phyloP scores from a whole-genome alignment of 2,797 vertebrate genomes.

The Triplophysa yarkandensis region DNA sequence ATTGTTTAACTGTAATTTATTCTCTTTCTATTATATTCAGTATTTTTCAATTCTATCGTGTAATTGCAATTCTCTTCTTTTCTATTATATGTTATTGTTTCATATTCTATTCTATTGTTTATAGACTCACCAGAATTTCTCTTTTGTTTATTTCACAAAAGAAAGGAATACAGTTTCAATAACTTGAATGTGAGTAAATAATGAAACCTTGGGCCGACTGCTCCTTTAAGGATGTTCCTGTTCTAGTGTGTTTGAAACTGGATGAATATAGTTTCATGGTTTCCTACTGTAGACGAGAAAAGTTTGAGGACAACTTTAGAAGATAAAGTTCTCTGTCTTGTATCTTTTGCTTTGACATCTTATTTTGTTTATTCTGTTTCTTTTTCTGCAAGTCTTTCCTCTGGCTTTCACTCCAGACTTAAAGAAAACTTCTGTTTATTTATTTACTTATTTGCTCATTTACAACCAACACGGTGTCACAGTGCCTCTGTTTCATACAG shows the following conservation, averaged over 20 bases:
- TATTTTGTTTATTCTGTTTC: conserved; percentile 3
- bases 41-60: not conserved
- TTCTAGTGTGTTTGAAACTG: not conserved
- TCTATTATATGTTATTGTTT: too few relatives aligned
- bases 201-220: not conserved
- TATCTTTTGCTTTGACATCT: conserved; percentile 3
- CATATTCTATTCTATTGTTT: not conserved
- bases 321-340: not conserved
- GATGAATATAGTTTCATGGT: not conserved
- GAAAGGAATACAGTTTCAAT: not conserved
- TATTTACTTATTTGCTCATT: conserved; percentile 5
- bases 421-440: not conserved
- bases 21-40: not conserved
- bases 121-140: not conserved
- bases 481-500: not conserved
- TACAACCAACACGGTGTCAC: not conserved
- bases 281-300: not conserved
- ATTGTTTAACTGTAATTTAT: too few relatives aligned
- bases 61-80: too few relatives aligned
- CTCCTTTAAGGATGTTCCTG: not conserved
- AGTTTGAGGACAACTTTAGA: conserved; percentile 9
- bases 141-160: not conserved
- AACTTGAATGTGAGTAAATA: not conserved
- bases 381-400: not conserved
- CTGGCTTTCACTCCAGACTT: not conserved